These are phyloP conservation scores for Melipona beecheii DNA, from an alignment of 2,888 invertebrate genomes.

Conservation along the genomic window DNA sequence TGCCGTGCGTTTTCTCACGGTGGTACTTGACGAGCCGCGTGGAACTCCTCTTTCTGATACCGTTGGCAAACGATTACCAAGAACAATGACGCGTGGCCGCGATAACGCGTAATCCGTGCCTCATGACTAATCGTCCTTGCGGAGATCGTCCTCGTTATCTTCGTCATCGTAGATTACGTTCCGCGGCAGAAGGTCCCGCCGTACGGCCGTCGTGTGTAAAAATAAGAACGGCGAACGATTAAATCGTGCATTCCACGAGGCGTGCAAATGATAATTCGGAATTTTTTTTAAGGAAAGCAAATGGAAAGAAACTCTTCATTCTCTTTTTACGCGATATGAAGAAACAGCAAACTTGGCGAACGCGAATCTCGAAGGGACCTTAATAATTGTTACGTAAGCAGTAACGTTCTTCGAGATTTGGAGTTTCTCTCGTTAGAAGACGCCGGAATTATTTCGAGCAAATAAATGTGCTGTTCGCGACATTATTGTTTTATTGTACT, in stretches of 20 bases:
- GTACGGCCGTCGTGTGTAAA: neutral
- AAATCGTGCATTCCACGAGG: neutral
- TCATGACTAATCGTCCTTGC: constrained; percentile 66
- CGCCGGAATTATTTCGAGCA: no score
- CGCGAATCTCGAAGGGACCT: no score
- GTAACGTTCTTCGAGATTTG: no score
- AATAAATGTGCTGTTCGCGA: no score
- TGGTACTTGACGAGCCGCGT: neutral
- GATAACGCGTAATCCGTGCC: constrained; percentile 61
- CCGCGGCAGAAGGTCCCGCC: constrained; percentile 20
- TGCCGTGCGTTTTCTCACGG: constrained; percentile 39
- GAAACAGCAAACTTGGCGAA: neutral
- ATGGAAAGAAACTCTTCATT: neutral
- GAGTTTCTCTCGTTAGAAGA: no score
- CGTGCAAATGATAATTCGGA: neutral
- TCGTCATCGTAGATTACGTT: constrained; percentile 51
- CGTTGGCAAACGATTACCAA: constrained; percentile 56
- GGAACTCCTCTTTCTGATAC: constrained; percentile 34
- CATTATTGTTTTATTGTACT: no score
- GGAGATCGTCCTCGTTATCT: constrained; percentile 62
- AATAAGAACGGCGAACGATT: constrained; percentile 5
- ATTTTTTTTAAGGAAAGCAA: neutral
- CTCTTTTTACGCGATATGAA: neutral
- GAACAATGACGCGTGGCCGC: constrained; percentile 66
- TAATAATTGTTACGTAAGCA: no score